Percentiles rank a stretch among this genome's conserved stretches.
These are phyloP conservation scores for Bradypus variegatus DNA, from an alignment of 2,797 vertebrate species.

Conservation along the genomic window DNA sequence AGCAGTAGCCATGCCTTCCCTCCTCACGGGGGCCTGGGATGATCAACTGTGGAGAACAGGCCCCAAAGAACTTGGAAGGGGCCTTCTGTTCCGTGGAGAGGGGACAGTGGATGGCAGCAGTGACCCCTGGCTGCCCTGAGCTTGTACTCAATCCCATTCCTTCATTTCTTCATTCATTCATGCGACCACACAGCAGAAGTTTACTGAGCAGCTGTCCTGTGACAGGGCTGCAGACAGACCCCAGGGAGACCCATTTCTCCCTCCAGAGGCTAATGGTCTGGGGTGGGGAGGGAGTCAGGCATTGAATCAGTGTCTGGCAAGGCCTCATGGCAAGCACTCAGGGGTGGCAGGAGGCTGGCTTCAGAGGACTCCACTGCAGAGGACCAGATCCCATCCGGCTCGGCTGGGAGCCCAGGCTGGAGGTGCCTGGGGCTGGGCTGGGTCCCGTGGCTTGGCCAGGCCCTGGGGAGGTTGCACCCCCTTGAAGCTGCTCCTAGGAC, in stretches of 20 bases:
- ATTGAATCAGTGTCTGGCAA: not conserved
- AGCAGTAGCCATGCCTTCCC: not conserved
- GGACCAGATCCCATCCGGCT: not conserved
- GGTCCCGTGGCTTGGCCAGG: not conserved
- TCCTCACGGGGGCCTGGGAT: not conserved
- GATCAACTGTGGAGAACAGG: not conserved
- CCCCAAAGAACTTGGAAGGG: not conserved
- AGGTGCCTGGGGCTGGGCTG: not conserved
- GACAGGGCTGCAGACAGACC: not conserved
- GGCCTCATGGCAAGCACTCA: not conserved
- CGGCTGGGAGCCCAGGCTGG: not conserved
- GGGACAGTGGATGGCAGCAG: not conserved
- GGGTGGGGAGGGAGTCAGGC: not conserved
- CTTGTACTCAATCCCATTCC: not conserved
- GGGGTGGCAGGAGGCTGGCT: not conserved
- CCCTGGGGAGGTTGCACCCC: not conserved
- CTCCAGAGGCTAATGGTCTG: not conserved
- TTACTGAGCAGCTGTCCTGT: not conserved
- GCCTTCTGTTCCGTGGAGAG: not conserved
- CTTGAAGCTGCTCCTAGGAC: not conserved
- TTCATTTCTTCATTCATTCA: not conserved
- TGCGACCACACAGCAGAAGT: accelerated
- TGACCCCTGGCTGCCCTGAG: too few species aligned
- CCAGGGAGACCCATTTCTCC: not conserved
- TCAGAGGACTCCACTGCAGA: not conserved